These are phyloP conservation scores for Cliona cf. orientalis DNA, from an alignment of 37 sponge, comb jelly and placozoan species.

Conservation along the genomic window DNA sequence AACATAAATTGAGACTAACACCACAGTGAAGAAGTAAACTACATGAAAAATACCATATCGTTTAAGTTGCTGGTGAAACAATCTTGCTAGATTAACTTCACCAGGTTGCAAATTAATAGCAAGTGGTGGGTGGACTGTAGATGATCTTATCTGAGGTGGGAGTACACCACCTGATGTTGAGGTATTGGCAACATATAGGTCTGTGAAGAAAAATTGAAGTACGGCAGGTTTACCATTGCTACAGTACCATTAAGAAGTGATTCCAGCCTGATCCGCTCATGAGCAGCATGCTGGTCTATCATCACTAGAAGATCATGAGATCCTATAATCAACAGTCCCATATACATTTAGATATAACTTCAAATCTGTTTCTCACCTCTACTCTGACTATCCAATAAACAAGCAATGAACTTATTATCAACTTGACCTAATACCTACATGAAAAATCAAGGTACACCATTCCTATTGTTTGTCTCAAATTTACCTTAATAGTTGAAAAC, in stretches of 20 bases:
- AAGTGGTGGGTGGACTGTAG: conserved; percentile 41
- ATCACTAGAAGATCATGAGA: conserved; percentile 75
- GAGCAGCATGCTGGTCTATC: conserved; percentile 98
- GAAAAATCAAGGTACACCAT: not conserved
- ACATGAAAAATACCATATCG: conserved; percentile 15
- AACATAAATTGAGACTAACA: not conserved
- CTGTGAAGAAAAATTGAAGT: too few species aligned
- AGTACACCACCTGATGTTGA: too few species aligned
- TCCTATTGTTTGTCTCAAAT: too few species aligned
- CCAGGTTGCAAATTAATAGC: conserved; percentile 19
- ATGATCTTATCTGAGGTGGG: conserved; percentile 12
- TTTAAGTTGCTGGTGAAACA: conserved; percentile 27
- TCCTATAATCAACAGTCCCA: not conserved
- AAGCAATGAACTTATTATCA: conserved; percentile 95
- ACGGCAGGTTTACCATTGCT: too few species aligned
- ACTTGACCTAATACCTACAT: conserved; percentile 90
- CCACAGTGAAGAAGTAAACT: not conserved
- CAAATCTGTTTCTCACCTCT: conserved; percentile 10
- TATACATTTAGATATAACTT: not conserved
- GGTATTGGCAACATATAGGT: too few species aligned
- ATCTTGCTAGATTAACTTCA: conserved; percentile 26
- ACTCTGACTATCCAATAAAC: conserved; percentile 53
- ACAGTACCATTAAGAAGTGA: conserved; percentile 47
- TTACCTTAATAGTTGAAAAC: conserved; percentile 65
- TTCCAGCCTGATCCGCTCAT: conserved; percentile 94